Percentiles rank a stretch among this genome's conserved stretches.
Evolutionary conservation across 2,797 vertebrate species (phyloP).

Genomic region (Karalla daura): DNA sequence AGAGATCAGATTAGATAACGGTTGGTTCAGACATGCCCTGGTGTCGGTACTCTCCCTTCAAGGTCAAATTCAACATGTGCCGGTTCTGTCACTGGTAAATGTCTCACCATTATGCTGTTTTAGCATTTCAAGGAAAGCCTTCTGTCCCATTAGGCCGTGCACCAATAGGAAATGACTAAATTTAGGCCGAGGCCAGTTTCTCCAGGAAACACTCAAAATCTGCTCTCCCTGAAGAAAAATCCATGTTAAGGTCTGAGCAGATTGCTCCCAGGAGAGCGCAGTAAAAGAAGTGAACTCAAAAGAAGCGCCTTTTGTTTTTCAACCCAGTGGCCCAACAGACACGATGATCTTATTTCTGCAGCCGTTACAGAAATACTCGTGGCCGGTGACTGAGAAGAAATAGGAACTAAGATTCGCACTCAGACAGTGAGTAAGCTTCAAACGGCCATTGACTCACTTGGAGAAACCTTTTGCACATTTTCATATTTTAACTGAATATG

Average conservation of each 20-base stretch:
- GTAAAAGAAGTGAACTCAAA: slow-evolving; percentile 31
- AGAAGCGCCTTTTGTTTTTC: slow-evolving; percentile 31
- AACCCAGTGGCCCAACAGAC: background rate
- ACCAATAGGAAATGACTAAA: background rate
- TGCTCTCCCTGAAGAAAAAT: slow-evolving; percentile 5
- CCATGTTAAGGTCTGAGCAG: slow-evolving; percentile 8
- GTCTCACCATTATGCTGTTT: slow-evolving; percentile 4
- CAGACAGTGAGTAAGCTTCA: background rate
- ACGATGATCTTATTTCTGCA: slow-evolving; percentile 15
- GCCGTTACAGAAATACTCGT: slow-evolving; percentile 12
- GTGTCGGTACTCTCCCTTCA: background rate
- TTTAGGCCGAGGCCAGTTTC: background rate
- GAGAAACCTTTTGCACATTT: background rate
- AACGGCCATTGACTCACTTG: background rate
- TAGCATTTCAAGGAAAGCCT: background rate
- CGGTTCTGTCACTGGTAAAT: background rate
- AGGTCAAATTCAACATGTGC: background rate
- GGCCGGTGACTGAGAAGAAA: too few species aligned
- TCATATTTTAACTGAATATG: background rate
- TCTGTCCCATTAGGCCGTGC: background rate
- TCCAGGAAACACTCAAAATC: slow-evolving; percentile 7
- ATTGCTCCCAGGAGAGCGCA: background rate
- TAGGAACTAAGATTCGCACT: slow-evolving; percentile 1
- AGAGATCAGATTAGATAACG: slow-evolving; percentile 29
- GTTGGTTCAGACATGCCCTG: slow-evolving; percentile 12